Evolutionary conservation across 2,888 invertebrate species (phyloP), one percentile per base, ranked within the genome.

Genomic region (Acrobasis repandana): DNA sequence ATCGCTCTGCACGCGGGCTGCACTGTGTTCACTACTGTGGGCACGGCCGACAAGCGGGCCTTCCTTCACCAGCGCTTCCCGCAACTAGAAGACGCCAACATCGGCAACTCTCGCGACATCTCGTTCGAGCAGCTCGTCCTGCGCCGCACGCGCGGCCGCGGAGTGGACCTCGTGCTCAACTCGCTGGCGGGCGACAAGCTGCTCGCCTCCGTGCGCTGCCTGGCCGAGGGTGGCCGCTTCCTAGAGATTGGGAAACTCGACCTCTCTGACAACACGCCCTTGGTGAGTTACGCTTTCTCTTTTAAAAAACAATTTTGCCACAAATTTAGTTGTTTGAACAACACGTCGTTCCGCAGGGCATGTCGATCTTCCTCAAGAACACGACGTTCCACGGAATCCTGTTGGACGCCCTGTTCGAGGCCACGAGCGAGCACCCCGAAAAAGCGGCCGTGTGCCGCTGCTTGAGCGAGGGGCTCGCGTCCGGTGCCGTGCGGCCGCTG

Each of bases 211-310:
- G 94, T 99, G 20, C 95, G 99, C 74, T 98, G 99, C 80, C 93
- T 99, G 65, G 98, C 98, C 0, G 93, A 95, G 67, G 98, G 98
- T 81, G 99, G 99, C 18, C 95, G 98, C 65, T 99, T 99, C 93
- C 93, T 99, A 67, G 99, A 99, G 93, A 99, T 99, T 79, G 99
- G 99, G 76, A 99, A 99, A 89, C 97, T 96, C 71, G 99, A 99
- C 91, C 93, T 99, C 67, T 97, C 98, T 67, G 98, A 98, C 82
- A 97, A 99, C 86, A 95, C 95, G 4, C 92, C 95, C 14, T 89
- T 98, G 85, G 94, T 94, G 76, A 86, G 88, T 73, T 34, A 28
- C 43, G 4, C 28, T 43, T 43, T 14, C 8, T 28, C 28, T 28
- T 28, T 28, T 0, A 6, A 28, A 28, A 4, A 11, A 38, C 11